These are phyloP conservation scores for Scaptomyza caliginosa DNA, from an alignment of 2,888 invertebrate genomes.

Conservation along the genomic window DNA sequence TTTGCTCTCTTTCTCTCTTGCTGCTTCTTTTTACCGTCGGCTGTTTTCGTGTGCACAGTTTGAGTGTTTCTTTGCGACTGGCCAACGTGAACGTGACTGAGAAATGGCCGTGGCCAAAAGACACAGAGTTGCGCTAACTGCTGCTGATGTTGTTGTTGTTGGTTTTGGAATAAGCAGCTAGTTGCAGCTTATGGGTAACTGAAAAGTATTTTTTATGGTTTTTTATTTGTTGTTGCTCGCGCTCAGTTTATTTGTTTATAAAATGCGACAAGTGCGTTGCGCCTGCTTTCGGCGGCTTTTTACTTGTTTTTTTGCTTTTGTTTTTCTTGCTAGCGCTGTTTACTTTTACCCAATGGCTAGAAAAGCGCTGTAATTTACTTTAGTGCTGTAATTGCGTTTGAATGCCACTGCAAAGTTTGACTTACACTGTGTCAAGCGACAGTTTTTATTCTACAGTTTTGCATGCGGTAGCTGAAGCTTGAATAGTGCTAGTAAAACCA, in stretches of 20 bases:
- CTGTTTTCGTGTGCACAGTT: constrained; percentile 59
- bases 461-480: not conserved
- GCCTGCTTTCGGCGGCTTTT: constrained; percentile 13
- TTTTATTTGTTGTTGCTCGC: constrained; percentile 5
- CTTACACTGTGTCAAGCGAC: not conserved
- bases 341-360: constrained; percentile 22
- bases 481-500: not conserved
- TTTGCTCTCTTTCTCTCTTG: constrained; percentile 1
- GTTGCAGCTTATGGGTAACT: constrained; percentile 46
- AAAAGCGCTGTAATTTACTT: constrained; percentile 18
- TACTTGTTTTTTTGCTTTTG: constrained; percentile 8
- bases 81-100: constrained; percentile 45
- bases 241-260: constrained; percentile 54
- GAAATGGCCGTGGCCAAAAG: constrained; percentile 46
- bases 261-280: constrained; percentile 29
- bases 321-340: constrained; percentile 20
- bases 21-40: constrained; percentile 18
- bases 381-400: not conserved
- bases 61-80: constrained; percentile 71
- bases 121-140: constrained; percentile 27
- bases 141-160: constrained; percentile 7
- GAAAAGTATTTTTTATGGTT: constrained; percentile 10
- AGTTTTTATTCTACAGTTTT: not conserved
- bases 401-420: constrained; percentile 3
- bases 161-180: constrained; percentile 47